Conservation (phyloP, 2,797 vertebrate genomes). For the Myotis findleyi region DNA sequence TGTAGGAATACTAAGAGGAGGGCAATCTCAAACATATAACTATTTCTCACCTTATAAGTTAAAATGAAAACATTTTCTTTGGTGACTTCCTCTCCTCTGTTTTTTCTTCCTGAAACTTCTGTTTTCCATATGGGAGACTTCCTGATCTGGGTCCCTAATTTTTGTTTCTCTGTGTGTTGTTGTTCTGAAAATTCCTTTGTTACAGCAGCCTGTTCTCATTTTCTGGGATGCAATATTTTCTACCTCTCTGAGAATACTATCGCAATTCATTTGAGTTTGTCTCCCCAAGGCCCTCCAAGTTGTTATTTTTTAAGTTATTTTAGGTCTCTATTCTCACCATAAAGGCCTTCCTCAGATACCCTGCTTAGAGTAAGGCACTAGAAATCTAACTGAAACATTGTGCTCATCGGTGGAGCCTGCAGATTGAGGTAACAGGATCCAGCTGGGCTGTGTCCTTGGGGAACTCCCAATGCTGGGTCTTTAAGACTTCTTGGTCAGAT, state of each 20-base stretch:
- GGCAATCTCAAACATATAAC: neutral
- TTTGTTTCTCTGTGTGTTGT: neutral
- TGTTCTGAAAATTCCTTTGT: neutral
- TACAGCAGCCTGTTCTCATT: neutral
- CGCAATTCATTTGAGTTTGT: neutral
- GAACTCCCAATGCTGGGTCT: neutral
- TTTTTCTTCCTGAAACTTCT: neutral
- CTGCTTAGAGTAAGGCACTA: neutral
- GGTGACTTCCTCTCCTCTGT: neutral
- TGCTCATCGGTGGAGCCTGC: neutral
- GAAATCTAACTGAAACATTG: neutral
- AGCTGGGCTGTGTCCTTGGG: neutral
- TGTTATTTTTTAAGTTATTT: neutral
- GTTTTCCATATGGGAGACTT: neutral
- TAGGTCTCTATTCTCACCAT: neutral
- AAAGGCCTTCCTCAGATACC: neutral
- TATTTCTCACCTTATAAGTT: neutral
- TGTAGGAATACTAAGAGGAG: neutral
- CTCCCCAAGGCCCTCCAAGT: neutral
- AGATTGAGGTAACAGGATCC: neutral
- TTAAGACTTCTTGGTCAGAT: neutral
- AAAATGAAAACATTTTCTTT: slow-evolving; percentile 18
- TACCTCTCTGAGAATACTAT: neutral
- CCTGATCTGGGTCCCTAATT: neutral
- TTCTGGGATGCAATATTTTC: neutral